Evolutionary conservation across 2,113 vertebrate species (phyloP).

Genomic region (Otolemur garnettii): DNA sequence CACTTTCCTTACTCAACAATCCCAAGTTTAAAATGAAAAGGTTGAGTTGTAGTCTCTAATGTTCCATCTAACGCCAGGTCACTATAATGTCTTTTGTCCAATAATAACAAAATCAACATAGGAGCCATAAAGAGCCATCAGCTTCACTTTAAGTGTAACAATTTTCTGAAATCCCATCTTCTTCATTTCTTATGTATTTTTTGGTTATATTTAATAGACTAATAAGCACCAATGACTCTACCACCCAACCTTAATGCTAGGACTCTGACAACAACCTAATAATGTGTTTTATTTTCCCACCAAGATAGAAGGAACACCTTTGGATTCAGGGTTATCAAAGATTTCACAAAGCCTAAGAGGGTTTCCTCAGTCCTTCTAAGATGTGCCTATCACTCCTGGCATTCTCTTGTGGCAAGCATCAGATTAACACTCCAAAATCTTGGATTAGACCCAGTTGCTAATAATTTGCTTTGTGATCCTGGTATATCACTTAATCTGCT

Average conservation of each 20-base stretch:
- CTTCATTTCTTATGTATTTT: background rate
- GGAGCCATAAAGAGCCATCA: background rate
- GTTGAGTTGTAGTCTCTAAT: background rate
- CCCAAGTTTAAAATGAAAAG: background rate
- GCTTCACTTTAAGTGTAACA: background rate
- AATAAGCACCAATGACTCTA: background rate
- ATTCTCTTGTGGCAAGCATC: background rate
- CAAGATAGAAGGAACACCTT: background rate
- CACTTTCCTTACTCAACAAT: background rate
- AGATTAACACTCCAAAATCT: background rate
- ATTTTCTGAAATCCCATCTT: background rate
- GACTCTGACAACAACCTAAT: background rate
- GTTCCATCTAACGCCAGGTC: background rate
- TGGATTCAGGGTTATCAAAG: background rate
- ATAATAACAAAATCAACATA: background rate
- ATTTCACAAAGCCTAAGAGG: background rate
- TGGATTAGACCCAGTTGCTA: background rate
- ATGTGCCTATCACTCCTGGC: background rate
- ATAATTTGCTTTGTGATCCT: background rate
- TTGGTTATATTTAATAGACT: background rate
- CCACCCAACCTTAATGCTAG: background rate
- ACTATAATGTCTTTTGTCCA: background rate
- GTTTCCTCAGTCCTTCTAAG: background rate
- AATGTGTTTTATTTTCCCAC: background rate
- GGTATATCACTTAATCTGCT: background rate